These are phyloP conservation scores for Hetaerina titia DNA, from an alignment of 2,888 invertebrate genomes.

Conservation along the genomic window DNA sequence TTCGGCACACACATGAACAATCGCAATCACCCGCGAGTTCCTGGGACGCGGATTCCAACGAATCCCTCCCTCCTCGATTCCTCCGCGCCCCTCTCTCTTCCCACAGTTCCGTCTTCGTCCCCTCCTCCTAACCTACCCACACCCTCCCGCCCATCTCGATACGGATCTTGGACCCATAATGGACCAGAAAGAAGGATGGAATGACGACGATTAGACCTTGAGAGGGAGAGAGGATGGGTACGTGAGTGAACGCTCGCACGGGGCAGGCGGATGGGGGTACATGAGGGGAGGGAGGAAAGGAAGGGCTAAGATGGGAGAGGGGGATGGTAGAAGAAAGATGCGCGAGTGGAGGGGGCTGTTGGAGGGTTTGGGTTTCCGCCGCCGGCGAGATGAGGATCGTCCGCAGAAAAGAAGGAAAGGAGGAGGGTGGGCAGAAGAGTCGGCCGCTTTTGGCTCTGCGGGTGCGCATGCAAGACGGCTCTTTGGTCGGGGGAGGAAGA, in stretches of 20 bases:
- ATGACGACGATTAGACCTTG: constrained; percentile 35
- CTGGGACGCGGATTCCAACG: not conserved
- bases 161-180: constrained; percentile 64
- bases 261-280: not conserved
- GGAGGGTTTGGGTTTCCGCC: not conserved
- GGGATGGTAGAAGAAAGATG: not conserved
- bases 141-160: not conserved
- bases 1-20: not conserved
- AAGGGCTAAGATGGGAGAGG: not conserved
- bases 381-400: not conserved
- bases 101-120: constrained; percentile 4
- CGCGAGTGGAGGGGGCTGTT: not conserved
- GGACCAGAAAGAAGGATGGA: constrained; percentile 20
- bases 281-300: not conserved
- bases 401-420: not conserved
- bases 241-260: constrained; percentile 52
- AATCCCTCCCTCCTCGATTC: not conserved
- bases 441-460: not conserved
- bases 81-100: not conserved
- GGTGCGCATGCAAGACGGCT: not conserved
- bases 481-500: not conserved
- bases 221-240: constrained; percentile 3
- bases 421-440: not conserved
- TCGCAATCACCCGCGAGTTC: not conserved
- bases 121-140: not conserved